Percentiles rank a stretch among this genome's conserved stretches.
These are phyloP conservation scores for Unio pictorum DNA, from an alignment of 2,888 invertebrate genomes.

Conservation along the genomic window DNA sequence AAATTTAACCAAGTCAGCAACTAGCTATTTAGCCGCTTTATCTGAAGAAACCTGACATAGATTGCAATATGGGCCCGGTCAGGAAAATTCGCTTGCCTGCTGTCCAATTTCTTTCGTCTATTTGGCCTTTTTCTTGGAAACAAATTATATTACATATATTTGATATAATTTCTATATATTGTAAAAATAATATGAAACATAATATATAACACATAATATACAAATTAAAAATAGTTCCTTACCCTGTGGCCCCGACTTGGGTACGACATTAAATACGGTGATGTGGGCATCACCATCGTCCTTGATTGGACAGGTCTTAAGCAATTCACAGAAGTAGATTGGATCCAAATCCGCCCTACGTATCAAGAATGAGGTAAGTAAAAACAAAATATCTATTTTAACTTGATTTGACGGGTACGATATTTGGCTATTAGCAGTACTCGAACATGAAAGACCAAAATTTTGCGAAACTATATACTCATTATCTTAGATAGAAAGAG, in stretches of 20 bases:
- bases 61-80: no score
- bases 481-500: no score
- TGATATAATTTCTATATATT: no score
- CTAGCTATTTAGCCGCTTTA: no score
- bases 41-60: no score
- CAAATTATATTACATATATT: no score
- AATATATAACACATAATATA: not conserved
- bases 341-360: constrained; percentile 60
- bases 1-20: no score
- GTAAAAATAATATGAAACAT: not conserved
- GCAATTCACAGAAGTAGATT: constrained; percentile 59
- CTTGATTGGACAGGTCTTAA: constrained; percentile 50
- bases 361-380: no score
- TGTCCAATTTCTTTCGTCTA: no score
- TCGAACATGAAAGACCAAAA: not conserved
- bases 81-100: no score
- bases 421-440: not conserved
- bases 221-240: not conserved
- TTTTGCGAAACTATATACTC: no score
- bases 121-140: no score
- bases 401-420: not conserved
- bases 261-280: constrained; percentile 41
- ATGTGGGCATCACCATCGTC: constrained; percentile 61
- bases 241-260: constrained; percentile 58
- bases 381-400: not conserved